Evolutionary conservation across 1,140 invertebrate species (phyloP).

Genomic region (Sarcophaga bullata): DNA sequence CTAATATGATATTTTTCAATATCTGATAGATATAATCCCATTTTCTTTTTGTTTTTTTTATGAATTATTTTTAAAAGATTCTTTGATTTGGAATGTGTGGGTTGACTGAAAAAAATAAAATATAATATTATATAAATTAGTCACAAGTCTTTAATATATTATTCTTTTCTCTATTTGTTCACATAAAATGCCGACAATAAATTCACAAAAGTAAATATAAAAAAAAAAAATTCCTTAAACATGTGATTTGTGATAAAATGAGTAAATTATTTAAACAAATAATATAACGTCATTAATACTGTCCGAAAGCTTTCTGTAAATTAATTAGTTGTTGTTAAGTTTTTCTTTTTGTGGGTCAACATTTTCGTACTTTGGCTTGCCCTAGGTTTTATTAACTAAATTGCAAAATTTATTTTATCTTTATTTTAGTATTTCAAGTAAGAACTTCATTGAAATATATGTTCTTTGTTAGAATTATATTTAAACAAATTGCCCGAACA

Average conservation of each 20-base stretch:
- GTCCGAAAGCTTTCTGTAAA: no score
- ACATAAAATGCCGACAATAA: not conserved
- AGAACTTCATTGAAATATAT: not conserved
- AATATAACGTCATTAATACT: not conserved
- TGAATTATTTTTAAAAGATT: no score
- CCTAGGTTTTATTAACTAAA: not conserved
- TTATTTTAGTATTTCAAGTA: not conserved
- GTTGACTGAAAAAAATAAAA: not conserved
- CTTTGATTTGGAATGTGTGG: not conserved
- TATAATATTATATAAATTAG: not conserved
- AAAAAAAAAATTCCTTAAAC: not conserved
- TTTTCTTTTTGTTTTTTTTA: no score
- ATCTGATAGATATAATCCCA: no score
- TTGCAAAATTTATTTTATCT: not conserved
- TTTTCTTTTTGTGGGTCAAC: not conserved
- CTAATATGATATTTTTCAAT: no score
- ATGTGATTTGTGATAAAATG: not conserved
- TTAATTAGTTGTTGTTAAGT: no score
- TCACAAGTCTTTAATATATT: not conserved
- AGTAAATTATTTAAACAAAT: constrained; percentile 20
- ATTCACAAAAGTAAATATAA: not conserved
- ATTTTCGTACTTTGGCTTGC: not conserved
- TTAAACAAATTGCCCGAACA: no score
- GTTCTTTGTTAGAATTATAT: no score
- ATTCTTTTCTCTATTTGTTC: not conserved